Evolutionary conservation across 2,113 vertebrate species (phyloP).

Genomic region (Cebidichthys violaceus): DNA sequence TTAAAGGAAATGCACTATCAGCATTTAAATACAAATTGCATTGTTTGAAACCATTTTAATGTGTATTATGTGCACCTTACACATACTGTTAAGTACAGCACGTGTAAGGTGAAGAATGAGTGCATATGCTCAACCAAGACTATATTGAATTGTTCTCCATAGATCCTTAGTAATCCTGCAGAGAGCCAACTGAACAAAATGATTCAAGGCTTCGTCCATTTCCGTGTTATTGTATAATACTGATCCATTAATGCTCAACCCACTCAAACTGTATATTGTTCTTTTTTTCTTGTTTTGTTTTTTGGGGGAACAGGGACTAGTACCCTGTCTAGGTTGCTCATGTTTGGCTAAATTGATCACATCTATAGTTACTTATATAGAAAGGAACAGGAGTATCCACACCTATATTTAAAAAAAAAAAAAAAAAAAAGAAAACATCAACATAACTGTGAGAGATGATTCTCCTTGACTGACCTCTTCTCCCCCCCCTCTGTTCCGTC

Average conservation of each 20-base stretch:
- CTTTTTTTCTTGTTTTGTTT: background rate
- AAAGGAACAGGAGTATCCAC: background rate
- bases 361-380: background rate
- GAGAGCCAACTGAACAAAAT: too few species aligned
- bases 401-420: background rate
- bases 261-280: background rate
- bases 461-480: slow-evolving; percentile 48
- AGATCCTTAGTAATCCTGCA: too few species aligned
- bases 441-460: slow-evolving; percentile 26
- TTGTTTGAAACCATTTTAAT: background rate
- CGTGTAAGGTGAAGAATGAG: background rate
- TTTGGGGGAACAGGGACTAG: background rate
- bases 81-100: too few species aligned
- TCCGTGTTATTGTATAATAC: background rate
- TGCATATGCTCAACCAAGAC: background rate
- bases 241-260: background rate
- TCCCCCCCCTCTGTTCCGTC: background rate
- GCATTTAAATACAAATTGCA: background rate
- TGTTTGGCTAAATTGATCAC: background rate
- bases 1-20: background rate
- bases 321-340: background rate
- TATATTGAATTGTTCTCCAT: background rate
- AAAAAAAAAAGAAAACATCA: background rate
- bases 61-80: too few species aligned
- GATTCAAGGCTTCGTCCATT: too few species aligned